Evolutionary conservation across 2,113 vertebrate species (phyloP).

Genomic region (Chionomys nivalis): DNA sequence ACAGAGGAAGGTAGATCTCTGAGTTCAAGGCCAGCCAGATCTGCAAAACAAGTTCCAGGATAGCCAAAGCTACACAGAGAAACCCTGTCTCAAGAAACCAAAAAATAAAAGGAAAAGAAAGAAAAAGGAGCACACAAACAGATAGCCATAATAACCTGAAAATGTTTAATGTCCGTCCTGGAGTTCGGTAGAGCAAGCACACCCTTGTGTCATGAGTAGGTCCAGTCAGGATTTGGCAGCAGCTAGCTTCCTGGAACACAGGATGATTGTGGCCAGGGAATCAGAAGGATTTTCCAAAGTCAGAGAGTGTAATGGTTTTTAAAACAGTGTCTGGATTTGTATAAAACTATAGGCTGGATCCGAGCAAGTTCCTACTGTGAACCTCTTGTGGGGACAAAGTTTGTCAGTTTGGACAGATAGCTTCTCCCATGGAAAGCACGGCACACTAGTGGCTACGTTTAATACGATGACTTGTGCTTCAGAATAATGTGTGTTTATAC

Average conservation of each 20-base stretch:
- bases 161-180: background rate
- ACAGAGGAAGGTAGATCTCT: background rate
- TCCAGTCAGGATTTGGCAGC: background rate
- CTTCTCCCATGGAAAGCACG: background rate
- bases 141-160: background rate
- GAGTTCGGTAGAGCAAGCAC: too few relatives aligned
- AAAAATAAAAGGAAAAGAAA: too few relatives aligned
- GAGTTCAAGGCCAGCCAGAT: background rate
- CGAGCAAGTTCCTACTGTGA: background rate
- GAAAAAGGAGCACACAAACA: background rate
- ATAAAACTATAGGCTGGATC: background rate
- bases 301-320: background rate
- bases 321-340: conserved; percentile 15
- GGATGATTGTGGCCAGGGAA: background rate
- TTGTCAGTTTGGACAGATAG: background rate
- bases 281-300: conserved; percentile 12
- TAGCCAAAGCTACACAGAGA: background rate
- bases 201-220: background rate
- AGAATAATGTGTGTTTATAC: background rate
- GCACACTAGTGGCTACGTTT: background rate
- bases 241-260: background rate
- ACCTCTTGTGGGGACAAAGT: background rate
- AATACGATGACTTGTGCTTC: conserved; percentile 1
- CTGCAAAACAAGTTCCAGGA: background rate
- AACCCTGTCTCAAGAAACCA: background rate